phyloP scores from a whole-genome alignment of 2,113 vertebrate species.

The Hippocampus guttulatus region DNA sequence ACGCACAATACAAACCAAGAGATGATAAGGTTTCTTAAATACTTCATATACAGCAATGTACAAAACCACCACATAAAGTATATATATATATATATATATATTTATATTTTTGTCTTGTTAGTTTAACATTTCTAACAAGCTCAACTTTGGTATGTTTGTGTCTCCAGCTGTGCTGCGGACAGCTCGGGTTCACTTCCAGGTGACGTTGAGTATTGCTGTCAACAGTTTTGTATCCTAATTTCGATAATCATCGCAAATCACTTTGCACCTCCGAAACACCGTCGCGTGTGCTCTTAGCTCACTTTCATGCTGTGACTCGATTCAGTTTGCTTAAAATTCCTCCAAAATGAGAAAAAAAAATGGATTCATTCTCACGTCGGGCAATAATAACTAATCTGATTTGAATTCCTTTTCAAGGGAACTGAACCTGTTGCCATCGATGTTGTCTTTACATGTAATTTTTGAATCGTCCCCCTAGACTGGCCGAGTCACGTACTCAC shows the following conservation, averaged over 20 bases:
- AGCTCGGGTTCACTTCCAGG: conserved; percentile 71
- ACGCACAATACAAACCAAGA: neutral
- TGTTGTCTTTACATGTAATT: neutral
- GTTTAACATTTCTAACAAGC: neutral
- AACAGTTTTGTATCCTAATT: conserved; percentile 32
- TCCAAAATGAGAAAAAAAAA: neutral
- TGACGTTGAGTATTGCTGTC: conserved; percentile 51
- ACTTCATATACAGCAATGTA: neutral
- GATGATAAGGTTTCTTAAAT: neutral
- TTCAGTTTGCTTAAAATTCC: neutral
- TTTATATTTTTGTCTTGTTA: neutral
- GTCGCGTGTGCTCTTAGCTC: neutral
- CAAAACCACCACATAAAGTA: neutral
- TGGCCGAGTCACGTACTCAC: conserved; percentile 87
- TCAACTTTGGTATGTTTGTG: conserved; percentile 57
- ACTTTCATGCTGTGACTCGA: neutral
- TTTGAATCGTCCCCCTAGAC: conserved; percentile 55
- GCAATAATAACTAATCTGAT: neutral
- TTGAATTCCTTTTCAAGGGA: neutral
- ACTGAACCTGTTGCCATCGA: neutral
- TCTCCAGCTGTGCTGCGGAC: conserved; percentile 72
- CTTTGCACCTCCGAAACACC: neutral
- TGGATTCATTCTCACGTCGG: neutral
- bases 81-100: neutral
- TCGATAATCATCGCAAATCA: conserved; percentile 35